These are phyloP conservation scores for Adineta ricciae DNA, from an alignment of 2,888 invertebrate species.

Conservation along the genomic window DNA sequence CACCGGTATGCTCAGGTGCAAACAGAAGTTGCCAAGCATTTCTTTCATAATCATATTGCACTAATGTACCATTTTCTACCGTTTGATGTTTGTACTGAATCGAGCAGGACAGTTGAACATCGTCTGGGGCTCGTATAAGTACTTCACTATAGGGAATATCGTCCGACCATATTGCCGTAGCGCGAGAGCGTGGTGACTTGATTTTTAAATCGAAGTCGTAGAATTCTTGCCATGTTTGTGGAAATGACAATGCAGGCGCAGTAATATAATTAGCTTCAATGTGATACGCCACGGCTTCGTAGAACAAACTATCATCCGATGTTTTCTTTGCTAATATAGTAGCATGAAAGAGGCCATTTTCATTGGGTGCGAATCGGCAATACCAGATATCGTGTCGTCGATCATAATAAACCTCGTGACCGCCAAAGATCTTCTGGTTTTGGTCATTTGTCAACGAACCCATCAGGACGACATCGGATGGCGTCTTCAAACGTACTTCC, in stretches of 20 bases:
- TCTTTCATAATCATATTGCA: too few relatives aligned
- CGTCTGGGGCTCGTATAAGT: too few relatives aligned
- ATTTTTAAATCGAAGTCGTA: not conserved
- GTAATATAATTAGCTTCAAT: not conserved
- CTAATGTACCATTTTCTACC: too few relatives aligned
- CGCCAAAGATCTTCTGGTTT: too few relatives aligned
- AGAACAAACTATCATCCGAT: not conserved
- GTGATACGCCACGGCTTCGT: not conserved
- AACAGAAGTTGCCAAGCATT: too few relatives aligned
- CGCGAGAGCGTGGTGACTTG: not conserved
- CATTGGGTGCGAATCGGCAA: not conserved
- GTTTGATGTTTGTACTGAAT: too few relatives aligned
- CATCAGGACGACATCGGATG: not conserved
- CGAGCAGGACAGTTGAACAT: too few relatives aligned
- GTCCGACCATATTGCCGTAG: not conserved
- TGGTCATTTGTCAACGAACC: not conserved
- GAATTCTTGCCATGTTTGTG: not conserved
- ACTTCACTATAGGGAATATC: too few relatives aligned
- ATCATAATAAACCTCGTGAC: not conserved
- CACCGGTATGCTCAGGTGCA: too few relatives aligned
- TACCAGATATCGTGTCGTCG: not conserved
- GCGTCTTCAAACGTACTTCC: not conserved
- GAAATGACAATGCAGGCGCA: not conserved
- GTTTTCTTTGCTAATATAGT: not conserved
- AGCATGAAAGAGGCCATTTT: not conserved